A percentile compares a stretch with the other conserved stretches of the same genome.
These are phyloP conservation scores for Drosophila parvula DNA, from an alignment of 1,140 invertebrate genomes.

Conservation along the genomic window DNA sequence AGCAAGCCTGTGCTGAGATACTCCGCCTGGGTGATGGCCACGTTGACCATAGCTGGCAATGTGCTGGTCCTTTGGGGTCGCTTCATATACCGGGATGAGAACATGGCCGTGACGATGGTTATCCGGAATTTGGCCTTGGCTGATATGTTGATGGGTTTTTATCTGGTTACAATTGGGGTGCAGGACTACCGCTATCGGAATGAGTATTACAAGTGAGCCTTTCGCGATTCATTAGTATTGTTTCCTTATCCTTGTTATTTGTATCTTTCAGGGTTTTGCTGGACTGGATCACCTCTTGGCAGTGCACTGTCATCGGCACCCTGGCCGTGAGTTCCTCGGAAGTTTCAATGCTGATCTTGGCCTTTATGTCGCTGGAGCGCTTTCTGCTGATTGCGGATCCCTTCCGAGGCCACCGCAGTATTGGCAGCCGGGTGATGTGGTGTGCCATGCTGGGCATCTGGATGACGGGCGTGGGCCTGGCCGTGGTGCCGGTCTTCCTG, in stretches of 20 bases:
- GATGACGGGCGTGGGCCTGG: conserved; percentile 87
- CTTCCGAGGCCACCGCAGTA: conserved; percentile 86
- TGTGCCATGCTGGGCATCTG: conserved; percentile 85
- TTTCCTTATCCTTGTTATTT: neutral
- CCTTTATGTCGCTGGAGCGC: conserved; percentile 91
- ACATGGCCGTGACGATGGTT: conserved; percentile 86
- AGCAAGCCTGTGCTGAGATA: conserved; percentile 87
- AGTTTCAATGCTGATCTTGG: conserved; percentile 90
- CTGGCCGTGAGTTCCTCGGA: conserved; percentile 89
- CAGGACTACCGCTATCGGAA: conserved; percentile 88
- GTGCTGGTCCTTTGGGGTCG: conserved; percentile 88
- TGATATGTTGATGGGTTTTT: conserved; percentile 92
- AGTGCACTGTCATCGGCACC: conserved; percentile 87
- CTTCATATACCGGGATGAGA: conserved; percentile 87
- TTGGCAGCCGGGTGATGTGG: conserved; percentile 86
- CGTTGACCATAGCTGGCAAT: conserved; percentile 88
- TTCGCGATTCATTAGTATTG: neutral
- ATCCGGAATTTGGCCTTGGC: conserved; percentile 91
- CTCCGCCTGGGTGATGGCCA: conserved; percentile 90
- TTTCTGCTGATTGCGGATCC: conserved; percentile 89
- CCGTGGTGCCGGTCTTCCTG: conserved; percentile 88
- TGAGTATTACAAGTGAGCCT: conserved; percentile 85
- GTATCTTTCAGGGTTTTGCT: conserved; percentile 84
- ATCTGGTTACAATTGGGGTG: conserved; percentile 89
- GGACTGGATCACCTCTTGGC: conserved; percentile 89